phyloP scores from a whole-genome alignment of 92 coral and sea anemone species.

The Pocillopora meandrina region DNA sequence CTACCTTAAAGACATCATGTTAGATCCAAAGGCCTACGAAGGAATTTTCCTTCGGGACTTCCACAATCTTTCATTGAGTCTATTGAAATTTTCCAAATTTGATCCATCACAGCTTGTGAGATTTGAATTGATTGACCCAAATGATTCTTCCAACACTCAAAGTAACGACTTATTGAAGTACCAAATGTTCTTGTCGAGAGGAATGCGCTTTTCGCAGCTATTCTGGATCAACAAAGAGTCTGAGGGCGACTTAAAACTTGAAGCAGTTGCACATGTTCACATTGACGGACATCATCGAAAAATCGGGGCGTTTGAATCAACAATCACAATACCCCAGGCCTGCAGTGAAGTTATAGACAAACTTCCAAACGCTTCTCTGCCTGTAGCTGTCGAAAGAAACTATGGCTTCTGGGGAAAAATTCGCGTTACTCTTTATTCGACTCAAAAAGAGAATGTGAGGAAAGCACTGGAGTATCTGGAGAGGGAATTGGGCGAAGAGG shows the following conservation, averaged over 20 bases:
- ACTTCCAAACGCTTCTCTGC: not conserved
- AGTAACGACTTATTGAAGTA: not conserved
- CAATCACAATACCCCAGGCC: not conserved
- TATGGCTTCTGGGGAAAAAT: not conserved
- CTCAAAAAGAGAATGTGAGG: not conserved
- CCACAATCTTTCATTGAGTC: not conserved
- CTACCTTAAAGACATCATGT: not conserved
- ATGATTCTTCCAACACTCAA: not conserved
- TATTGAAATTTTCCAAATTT: not conserved
- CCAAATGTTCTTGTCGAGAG: not conserved
- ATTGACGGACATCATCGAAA: not conserved
- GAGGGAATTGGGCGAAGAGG: not conserved
- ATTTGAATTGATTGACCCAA: not conserved
- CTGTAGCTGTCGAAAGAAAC: not conserved
- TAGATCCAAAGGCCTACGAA: not conserved
- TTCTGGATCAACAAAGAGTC: slow-evolving; percentile 10
- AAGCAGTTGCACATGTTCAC: not conserved
- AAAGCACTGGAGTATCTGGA: not conserved
- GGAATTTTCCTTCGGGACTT: not conserved
- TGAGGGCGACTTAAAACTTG: not conserved
- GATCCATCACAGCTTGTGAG: not conserved
- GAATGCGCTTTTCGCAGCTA: not conserved
- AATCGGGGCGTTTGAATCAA: slow-evolving; percentile 3
- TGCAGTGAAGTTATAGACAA: not conserved
- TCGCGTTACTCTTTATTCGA: not conserved